Evolutionary conservation across 2,888 invertebrate genomes (phyloP).

Genomic region (Philaethria dido): DNA sequence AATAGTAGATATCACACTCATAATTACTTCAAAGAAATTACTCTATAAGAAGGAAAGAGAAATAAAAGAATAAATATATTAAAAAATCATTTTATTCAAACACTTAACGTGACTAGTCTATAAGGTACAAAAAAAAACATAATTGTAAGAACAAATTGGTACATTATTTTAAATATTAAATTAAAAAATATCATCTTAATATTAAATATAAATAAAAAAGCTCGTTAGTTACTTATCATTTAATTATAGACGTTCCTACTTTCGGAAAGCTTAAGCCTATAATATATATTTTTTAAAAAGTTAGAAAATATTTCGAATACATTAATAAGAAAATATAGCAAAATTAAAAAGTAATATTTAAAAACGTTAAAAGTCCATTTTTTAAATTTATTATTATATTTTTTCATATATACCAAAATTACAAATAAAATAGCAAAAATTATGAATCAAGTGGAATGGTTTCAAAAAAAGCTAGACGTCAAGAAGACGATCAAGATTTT

Average conservation of each 20-base stretch:
- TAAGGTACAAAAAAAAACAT: slow-evolving; percentile 1
- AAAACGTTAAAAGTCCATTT: too few species aligned
- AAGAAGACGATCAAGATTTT: too few species aligned
- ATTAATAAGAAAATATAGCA: too few species aligned
- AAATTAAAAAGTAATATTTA: too few species aligned
- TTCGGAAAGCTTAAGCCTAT: background rate
- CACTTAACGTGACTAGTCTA: slow-evolving; percentile 11
- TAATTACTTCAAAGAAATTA: background rate
- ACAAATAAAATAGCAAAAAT: too few species aligned
- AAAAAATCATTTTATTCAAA: background rate
- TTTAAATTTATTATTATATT: too few species aligned
- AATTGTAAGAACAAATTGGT: background rate
- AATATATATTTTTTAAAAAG: too few species aligned
- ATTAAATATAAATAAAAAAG: background rate
- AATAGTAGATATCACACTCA: too few species aligned
- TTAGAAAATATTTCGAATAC: too few species aligned
- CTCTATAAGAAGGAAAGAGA: background rate
- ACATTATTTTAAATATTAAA: background rate
- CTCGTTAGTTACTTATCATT: background rate
- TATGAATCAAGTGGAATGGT: too few species aligned
- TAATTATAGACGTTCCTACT: background rate
- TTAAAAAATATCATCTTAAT: background rate
- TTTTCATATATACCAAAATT: too few species aligned
- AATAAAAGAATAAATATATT: background rate
- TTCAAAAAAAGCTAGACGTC: too few species aligned